phyloP scores from a whole-genome alignment of 2,113 vertebrate species.

The Platycercus adscitus region DNA sequence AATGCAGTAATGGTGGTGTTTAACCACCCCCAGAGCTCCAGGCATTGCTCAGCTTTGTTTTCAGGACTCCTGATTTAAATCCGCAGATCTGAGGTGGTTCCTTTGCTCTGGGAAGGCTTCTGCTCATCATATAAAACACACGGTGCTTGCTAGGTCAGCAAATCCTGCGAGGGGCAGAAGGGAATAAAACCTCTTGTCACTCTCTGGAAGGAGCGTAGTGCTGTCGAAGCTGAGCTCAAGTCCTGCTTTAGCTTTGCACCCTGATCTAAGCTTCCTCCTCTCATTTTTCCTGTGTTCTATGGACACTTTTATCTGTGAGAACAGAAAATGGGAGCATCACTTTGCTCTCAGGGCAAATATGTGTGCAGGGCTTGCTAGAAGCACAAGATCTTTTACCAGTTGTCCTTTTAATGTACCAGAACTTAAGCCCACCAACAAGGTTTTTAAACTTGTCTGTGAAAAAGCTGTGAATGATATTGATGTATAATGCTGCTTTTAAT shows the following conservation, averaged over 20 bases:
- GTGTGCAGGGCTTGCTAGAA: neutral
- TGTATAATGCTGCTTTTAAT: neutral
- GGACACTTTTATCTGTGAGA: neutral
- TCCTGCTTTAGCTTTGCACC: neutral
- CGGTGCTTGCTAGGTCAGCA: neutral
- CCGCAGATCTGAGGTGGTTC: neutral
- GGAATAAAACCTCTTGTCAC: neutral
- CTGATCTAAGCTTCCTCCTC: neutral
- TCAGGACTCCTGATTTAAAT: accelerated
- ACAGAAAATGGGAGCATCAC: accelerated
- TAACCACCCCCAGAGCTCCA: neutral
- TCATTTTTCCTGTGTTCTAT: neutral
- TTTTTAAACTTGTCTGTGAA: neutral
- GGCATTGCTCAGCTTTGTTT: neutral
- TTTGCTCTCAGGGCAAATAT: neutral
- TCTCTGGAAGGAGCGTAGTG: neutral
- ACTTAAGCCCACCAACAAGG: neutral
- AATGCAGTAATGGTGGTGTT: accelerated
- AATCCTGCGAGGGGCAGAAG: neutral
- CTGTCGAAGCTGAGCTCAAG: neutral
- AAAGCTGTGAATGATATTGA: neutral
- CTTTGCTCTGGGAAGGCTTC: neutral
- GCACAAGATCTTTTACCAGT: neutral
- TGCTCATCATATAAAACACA: accelerated
- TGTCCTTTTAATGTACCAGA: neutral